Base-by-base conservation (phyloP, 1,140 invertebrate species). In the Zaprionus inermis region DNA sequence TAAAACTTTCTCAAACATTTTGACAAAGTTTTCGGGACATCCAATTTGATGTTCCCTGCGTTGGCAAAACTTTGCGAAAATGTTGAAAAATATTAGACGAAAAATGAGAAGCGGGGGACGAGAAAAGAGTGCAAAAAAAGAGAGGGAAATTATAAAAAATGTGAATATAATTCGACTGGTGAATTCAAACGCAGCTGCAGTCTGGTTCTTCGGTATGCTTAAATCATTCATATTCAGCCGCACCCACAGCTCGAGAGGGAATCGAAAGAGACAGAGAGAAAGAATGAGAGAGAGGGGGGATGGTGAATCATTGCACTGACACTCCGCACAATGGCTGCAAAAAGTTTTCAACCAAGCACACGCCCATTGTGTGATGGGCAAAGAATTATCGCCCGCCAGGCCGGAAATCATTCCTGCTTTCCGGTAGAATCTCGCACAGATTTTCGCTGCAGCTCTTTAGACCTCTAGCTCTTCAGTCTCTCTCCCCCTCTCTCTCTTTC, bases 381-480 rank as follows among this genome's bases (percentile, higher is more conserved):
- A 79, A 89, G 80, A 89, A 83, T 88, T 89, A 88, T 88, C 83
- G 49, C 76, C 72, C 70, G 59, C 63, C 69, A 56, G 58, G 60
- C 63, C 79, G 83, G 83, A 86, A 88, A 88, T 83, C 72, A 83
- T 82, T 89, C 80, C 76, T 84, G 81, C 81, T 66, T 66, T 84
- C 84, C 74, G 74, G 66, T 59, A 74, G 66, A 22, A 63, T 63
- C 70, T 72, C 69, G 61, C 67, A 38, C 60, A 60, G 75, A 69
- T 60, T 75, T 81, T n/a, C 36, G 18, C 22, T 28, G 34, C 59
- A 36, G 6, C 49, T 28, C 24, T 28, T 28, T 28, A 28, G 24
- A 28, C 24, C 24, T 28, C 24, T 28, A 28, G 24, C 24, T 28
- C 51, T 22, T 6, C 11, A 12, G 11, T 14, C 24, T 30, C 51